Evolutionary conservation across 2,797 vertebrate species (phyloP).

Genomic region (Typhlichthys subterraneus): DNA sequence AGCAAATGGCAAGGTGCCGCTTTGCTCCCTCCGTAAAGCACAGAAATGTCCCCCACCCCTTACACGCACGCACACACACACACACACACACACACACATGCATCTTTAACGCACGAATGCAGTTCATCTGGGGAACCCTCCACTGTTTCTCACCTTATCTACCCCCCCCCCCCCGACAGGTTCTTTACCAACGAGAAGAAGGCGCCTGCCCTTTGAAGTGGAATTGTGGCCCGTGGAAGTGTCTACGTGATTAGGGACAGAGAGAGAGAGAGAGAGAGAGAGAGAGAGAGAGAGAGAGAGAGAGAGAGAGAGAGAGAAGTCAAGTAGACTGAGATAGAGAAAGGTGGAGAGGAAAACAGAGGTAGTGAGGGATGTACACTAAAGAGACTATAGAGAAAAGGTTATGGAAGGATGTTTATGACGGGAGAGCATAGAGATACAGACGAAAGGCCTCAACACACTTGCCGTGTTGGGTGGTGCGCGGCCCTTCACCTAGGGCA

Average conservation of each 20-base stretch:
- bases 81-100: constrained; percentile 13
- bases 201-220: constrained; percentile 79
- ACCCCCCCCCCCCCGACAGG: constrained; percentile 63
- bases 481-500: too few species aligned
- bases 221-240: constrained; percentile 74
- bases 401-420: background rate
- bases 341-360: background rate
- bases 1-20: constrained; percentile 58
- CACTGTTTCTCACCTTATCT: constrained; percentile 17
- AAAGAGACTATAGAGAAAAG: background rate
- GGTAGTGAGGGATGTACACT: background rate
- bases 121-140: constrained; percentile 53
- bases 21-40: constrained; percentile 43
- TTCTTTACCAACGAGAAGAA: constrained; percentile 69
- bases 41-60: constrained; percentile 46
- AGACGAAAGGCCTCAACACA: too few species aligned
- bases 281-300: background rate
- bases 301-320: background rate
- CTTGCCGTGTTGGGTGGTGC: too few species aligned
- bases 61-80: background rate
- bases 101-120: constrained; percentile 52
- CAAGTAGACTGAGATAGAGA: background rate
- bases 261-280: background rate
- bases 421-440: background rate
- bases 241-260: constrained; percentile 66